These are phyloP conservation scores for Oegoconia quadripuncta DNA, from an alignment of 2,888 invertebrate species.

Conservation along the genomic window DNA sequence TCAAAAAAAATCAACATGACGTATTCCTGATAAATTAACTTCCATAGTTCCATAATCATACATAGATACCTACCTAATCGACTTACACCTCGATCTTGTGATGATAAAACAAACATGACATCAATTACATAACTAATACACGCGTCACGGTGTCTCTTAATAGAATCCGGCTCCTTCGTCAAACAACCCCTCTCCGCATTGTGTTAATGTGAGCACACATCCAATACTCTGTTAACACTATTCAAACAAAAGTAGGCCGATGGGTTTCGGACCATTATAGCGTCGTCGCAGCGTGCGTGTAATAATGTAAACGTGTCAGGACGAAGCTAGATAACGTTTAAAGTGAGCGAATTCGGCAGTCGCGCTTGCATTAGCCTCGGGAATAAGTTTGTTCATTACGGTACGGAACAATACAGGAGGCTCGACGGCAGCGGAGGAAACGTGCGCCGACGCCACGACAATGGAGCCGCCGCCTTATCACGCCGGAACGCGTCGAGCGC, in stretches of 20 bases:
- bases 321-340: constrained; percentile 52
- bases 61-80: background rate
- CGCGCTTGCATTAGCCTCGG: constrained; percentile 63
- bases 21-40: no score
- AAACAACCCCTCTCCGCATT: constrained; percentile 59
- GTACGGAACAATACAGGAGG: constrained; percentile 69
- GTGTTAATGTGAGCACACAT: constrained; percentile 60
- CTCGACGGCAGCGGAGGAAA: constrained; percentile 74
- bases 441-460: constrained; percentile 77
- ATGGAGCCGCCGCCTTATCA: constrained; percentile 71
- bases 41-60: no score
- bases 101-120: constrained; percentile 38
- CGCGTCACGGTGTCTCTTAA: constrained; percentile 36
- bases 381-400: constrained; percentile 78
- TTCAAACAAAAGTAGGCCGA: constrained; percentile 70
- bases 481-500: constrained; percentile 70
- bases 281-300: constrained; percentile 40
- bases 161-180: constrained; percentile 55
- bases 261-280: constrained; percentile 54
- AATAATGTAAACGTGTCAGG: constrained; percentile 49
- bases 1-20: constrained; percentile 10
- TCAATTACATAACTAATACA: constrained; percentile 30
- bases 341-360: constrained; percentile 61
- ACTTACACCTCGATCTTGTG: background rate
- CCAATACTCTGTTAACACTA: constrained; percentile 56